Base-by-base conservation (phyloP, 2,888 invertebrate species). In the Limnephilus auricula region DNA sequence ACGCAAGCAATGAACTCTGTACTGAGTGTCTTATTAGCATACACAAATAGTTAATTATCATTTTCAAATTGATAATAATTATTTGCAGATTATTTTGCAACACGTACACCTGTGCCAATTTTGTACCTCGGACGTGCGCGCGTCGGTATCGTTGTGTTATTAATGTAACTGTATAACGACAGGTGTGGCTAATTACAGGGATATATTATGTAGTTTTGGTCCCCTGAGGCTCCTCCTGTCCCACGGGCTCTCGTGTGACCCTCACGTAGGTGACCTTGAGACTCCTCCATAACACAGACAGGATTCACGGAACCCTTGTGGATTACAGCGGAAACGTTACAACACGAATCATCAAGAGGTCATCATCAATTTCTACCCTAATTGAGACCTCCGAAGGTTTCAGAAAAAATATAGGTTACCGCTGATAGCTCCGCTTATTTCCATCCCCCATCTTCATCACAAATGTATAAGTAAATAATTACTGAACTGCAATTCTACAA, bases 101-200 rank as follows among this genome's bases (percentile, higher is more conserved):
- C 65, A n/a, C 0, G 15, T 4, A 65, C 65, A 65, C 65, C 65
- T 25, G 65, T 25, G 65, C 65, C n/a, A n/a, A 65, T 25, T 65
- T 65, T n/a, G 4, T 65, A 25, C 65, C 13, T 50, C 65, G 65
- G 3, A 65, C 65, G 31, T 82, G 80, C 32, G 6, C 80, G 80
- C 9, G 80, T 32, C 32, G 18, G 13, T 80, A 30, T 31, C 4
- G 31, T 80, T 80, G 30, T 80, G 13, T n/a, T 80, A 31, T 80
- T 80, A 30, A 80, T 80, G 80, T 80, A 80, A 31, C 12, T 32
- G 15, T 15, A 9, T 82, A 82, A 82, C 32, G 18, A 32, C 32
- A 82, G 15, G 32, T 82, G 80, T 34, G 32, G 80, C 80, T 82
- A 82, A 82, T 82, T 82, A 82, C 30, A 82, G 80, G 80, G 32